Conservation (phyloP, 2,888 invertebrate species). For the Lithophane semibrunnea region DNA sequence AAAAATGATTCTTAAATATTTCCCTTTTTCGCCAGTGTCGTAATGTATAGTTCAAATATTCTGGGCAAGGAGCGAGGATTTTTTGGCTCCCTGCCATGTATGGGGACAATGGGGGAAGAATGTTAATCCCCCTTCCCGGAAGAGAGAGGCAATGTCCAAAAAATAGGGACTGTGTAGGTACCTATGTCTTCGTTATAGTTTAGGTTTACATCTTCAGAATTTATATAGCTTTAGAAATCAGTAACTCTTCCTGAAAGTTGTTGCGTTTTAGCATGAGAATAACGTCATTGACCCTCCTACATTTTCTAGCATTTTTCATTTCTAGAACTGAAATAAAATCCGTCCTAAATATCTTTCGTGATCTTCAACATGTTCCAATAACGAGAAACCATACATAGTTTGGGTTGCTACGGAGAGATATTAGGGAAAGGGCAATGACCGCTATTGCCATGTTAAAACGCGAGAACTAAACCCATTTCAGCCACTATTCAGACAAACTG, state of each 20-base stretch:
- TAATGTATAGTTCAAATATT: conserved; percentile 28
- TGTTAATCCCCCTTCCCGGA: conserved; percentile 33
- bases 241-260: too few relatives aligned
- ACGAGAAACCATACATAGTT: too few relatives aligned
- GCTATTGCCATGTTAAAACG: too few relatives aligned
- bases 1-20: conserved; percentile 15
- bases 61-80: conserved; percentile 14
- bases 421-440: too few relatives aligned
- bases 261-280: too few relatives aligned
- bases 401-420: too few relatives aligned
- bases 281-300: too few relatives aligned
- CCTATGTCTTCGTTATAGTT: conserved; percentile 14
- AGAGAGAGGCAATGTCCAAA: conserved; percentile 39
- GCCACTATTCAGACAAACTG: background rate
- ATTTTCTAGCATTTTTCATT: too few relatives aligned
- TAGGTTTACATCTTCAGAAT: background rate
- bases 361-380: too few relatives aligned
- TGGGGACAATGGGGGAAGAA: conserved; percentile 35
- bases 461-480: background rate
- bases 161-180: conserved; percentile 7
- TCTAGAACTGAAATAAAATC: too few relatives aligned
- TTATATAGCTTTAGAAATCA: background rate
- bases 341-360: too few relatives aligned
- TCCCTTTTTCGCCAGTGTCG: background rate
- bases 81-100: conserved; percentile 60